Percentiles rank a stretch among this genome's conserved stretches.
Conservation (phyloP, 2,888 invertebrate species). For the Melikaiella ostensackeni region DNA sequence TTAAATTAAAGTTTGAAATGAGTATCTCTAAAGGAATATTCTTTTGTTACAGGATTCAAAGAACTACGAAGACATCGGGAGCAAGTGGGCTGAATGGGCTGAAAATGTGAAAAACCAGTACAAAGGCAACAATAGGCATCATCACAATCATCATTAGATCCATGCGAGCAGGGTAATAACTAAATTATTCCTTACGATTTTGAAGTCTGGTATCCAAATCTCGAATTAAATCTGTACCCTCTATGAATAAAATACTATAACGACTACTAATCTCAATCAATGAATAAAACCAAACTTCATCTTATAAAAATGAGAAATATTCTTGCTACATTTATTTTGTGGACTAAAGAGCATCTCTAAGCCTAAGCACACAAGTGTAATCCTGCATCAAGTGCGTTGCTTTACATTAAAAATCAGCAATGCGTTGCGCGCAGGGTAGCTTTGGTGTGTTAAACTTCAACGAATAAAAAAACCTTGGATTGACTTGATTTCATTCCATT, state of each 20-base stretch:
- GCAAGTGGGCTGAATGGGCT: slow-evolving; percentile 63
- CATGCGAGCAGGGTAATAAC: slow-evolving; percentile 44
- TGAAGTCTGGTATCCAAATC: slow-evolving; percentile 2
- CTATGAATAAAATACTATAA: slow-evolving; percentile 1
- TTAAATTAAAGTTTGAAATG: neutral
- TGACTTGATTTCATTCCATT: slow-evolving; percentile 13
- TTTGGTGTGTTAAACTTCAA: slow-evolving; percentile 70
- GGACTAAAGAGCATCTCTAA: too few species aligned
- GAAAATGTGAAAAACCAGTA: slow-evolving; percentile 60
- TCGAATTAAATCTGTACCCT: slow-evolving; percentile 19
- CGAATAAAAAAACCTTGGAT: slow-evolving; percentile 44
- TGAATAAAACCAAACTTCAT: slow-evolving; percentile 3
- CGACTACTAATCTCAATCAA: neutral
- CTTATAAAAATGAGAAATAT: neutral
- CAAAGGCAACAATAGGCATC: slow-evolving; percentile 60
- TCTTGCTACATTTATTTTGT: neutral
- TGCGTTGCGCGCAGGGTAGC: slow-evolving; percentile 76
- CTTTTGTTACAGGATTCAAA: slow-evolving; percentile 61
- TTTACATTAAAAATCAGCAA: slow-evolving; percentile 72
- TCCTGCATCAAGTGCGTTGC: slow-evolving; percentile 78
- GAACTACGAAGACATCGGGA: slow-evolving; percentile 54
- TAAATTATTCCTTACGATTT: slow-evolving; percentile 27
- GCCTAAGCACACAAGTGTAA: slow-evolving; percentile 67
- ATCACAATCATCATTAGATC: slow-evolving; percentile 65
- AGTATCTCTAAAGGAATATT: slow-evolving; percentile 42